Conservation (phyloP, 2,797 vertebrate genomes). For the Myotis vivesi region DNA sequence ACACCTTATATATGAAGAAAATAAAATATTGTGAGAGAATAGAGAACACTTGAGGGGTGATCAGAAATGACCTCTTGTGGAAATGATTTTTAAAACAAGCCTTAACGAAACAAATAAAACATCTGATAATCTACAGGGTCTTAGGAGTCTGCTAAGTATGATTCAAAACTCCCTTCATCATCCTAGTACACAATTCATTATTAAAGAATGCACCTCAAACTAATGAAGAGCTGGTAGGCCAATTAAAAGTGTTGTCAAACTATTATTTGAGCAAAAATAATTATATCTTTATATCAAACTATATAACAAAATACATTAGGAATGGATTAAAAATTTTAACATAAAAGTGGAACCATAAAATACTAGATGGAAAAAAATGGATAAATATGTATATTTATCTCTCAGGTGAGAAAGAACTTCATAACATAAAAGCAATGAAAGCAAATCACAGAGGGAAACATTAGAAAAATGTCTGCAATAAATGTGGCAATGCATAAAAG, state of each 20-base stretch:
- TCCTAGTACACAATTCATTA: background rate
- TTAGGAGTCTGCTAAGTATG: background rate
- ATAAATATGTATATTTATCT: conserved; percentile 8
- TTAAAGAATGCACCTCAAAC: background rate
- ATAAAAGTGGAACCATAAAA: background rate
- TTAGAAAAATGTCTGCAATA: conserved; percentile 15
- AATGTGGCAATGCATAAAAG: background rate
- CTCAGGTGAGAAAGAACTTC: background rate
- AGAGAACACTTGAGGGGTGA: background rate
- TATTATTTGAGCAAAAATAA: background rate
- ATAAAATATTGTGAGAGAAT: background rate
- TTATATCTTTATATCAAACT: background rate
- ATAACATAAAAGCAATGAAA: background rate
- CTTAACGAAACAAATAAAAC: background rate
- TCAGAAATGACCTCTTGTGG: background rate
- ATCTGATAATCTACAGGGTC: background rate
- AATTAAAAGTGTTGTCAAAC: background rate
- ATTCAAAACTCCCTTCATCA: background rate
- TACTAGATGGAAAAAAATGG: background rate
- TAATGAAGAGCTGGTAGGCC: background rate
- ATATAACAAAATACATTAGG: background rate
- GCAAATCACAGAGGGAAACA: conserved; percentile 13
- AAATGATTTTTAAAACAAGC: background rate
- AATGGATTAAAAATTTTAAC: background rate
- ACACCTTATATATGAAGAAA: background rate